Base-by-base conservation (phyloP, 2,113 vertebrate species). In the Chrysochloris asiatica region DNA sequence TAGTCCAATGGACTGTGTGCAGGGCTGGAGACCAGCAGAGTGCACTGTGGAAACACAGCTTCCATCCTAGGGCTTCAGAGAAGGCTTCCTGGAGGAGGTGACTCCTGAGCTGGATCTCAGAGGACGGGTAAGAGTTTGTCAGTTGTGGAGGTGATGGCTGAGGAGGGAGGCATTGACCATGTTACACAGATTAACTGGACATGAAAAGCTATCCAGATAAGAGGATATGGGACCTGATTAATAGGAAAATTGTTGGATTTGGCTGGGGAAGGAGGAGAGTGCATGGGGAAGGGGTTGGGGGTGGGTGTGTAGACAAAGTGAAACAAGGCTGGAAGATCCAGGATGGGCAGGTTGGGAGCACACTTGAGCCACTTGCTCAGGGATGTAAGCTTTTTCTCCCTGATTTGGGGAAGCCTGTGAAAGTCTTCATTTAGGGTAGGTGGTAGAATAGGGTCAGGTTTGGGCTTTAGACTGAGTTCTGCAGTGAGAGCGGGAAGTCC, bases 21-120 rank as follows among this genome's bases (percentile, higher is more conserved):
- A 47, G 43, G 56, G 38, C 13, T 73, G 36, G 54, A 89, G 54
- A 26, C 8, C 22, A 50, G 45, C 52, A 36, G 0, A 65, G 63
- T 24, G 48, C 5, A 10, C 61, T 48, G 28, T 45, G 59, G 73
- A 45, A 50, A 41, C 11, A 16, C 3, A 21, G 16, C 43, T 0
- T 50, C 38, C 28, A 30, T 19, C 38, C 47, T 47, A 30, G 47
- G 21, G 17, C n/a, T 54, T 38, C 11, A 28, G 56, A 30, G 50
- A 83, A 63, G 59, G 12, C 86, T 92, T 72, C 81, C 56, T 63
- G 71, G 81, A 89, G 77, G 56, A 83, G 28, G 65, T 50, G 72
- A 28, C 7, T 24, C 38, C 36, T 12, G 21, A 48, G 38, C 28
- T 50, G 89, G 56, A 79, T 45, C 28, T 80, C 38, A 19, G 73